These are phyloP conservation scores for Hippoglossus hippoglossus DNA, from an alignment of 2,797 vertebrate genomes.

Conservation along the genomic window DNA sequence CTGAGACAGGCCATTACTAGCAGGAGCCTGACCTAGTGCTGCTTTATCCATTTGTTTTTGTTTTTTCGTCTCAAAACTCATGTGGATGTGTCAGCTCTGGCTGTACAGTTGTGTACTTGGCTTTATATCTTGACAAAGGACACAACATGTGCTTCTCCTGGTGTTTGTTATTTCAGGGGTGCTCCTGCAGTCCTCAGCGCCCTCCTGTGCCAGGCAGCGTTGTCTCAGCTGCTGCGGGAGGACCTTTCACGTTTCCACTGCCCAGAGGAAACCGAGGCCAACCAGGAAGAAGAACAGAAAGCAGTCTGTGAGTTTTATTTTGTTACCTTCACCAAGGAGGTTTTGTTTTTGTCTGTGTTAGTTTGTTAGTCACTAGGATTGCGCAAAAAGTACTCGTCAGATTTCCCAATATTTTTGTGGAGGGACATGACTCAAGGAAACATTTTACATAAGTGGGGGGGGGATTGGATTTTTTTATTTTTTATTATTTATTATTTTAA, in stretches of 20 bases:
- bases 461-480: too few species aligned
- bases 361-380: too few species aligned
- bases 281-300: conserved; percentile 69
- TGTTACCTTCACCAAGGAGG: neutral
- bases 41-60: neutral
- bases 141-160: neutral
- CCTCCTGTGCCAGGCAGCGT: conserved; percentile 83
- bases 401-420: too few species aligned
- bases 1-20: too few species aligned
- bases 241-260: conserved; percentile 87
- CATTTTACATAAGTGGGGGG: too few species aligned
- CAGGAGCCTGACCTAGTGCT: too few species aligned
- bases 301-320: conserved; percentile 61
- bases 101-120: too few species aligned
- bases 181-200: conserved; percentile 79
- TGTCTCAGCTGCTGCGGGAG: conserved; percentile 83
- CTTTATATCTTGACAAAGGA: neutral
- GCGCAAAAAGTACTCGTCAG: too few species aligned
- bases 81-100: neutral
- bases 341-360: too few species aligned
- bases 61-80: neutral
- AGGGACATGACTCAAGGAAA: too few species aligned
- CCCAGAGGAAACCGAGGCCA: conserved; percentile 71
- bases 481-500: too few species aligned
- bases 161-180: conserved; percentile 75